phyloP scores from a whole-genome alignment of 2,888 invertebrate genomes.

The Caenorhabditis sp. region DNA sequence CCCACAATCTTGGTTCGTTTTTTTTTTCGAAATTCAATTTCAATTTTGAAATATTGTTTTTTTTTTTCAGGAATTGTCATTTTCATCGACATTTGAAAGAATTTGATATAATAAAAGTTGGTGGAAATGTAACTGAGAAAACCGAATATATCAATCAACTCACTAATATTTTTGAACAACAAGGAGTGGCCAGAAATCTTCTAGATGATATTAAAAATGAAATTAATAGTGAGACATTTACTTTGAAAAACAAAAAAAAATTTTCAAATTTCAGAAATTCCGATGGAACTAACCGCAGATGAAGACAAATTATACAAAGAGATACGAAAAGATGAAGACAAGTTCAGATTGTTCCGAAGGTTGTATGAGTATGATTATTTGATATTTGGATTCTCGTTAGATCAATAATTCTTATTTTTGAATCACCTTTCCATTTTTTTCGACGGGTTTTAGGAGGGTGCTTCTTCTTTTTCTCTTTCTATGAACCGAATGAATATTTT shows the following conservation, averaged over 20 bases:
- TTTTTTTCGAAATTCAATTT: background rate
- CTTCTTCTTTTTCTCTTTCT: conserved; percentile 4
- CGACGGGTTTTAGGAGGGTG: conserved; percentile 1
- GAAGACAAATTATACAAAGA: conserved; percentile 12
- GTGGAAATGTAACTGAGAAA: conserved; percentile 20
- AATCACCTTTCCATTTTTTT: background rate
- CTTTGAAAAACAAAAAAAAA: background rate
- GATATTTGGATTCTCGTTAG: conserved; percentile 20
- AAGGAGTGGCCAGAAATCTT: conserved; percentile 15
- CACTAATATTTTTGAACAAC: conserved; percentile 15
- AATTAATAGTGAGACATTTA: conserved; percentile 14
- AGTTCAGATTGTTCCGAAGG: conserved; percentile 22
- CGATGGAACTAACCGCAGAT: conserved; percentile 4
- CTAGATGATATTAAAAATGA: conserved; percentile 14
- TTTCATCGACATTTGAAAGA: conserved; percentile 15
- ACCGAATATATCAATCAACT: conserved; percentile 11
- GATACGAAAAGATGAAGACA: conserved; percentile 17
- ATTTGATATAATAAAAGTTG: conserved; percentile 14
- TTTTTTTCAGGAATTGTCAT: conserved; percentile 31
- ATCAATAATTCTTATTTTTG: conserved; percentile 4
- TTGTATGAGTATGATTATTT: conserved; percentile 34
- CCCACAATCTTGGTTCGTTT: conserved; percentile 31
- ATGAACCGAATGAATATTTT: background rate
- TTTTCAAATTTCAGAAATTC: conserved; percentile 21
- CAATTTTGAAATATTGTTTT: background rate